These are phyloP conservation scores for Sphaeridia pumilis DNA, from an alignment of 2,888 invertebrate species.

Conservation along the genomic window DNA sequence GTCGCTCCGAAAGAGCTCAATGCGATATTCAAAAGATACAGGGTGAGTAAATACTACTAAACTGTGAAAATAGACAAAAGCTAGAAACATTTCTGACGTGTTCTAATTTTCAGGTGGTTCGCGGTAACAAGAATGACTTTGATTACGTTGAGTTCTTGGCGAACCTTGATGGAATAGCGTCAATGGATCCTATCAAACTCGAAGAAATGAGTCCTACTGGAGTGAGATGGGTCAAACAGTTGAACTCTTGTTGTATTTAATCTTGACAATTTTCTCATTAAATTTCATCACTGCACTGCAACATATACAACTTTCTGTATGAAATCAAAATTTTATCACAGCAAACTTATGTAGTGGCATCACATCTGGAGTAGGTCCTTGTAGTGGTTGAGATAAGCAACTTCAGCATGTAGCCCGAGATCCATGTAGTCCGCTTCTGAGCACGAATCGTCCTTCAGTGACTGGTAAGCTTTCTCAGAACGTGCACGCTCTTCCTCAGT, in stretches of 20 bases:
- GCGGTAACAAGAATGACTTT: conserved; percentile 30
- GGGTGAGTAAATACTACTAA: conserved; percentile 16
- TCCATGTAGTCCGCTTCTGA: conserved; percentile 63
- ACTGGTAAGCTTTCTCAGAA: conserved; percentile 48
- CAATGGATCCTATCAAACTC: conserved; percentile 28
- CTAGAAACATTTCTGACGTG: too few relatives aligned
- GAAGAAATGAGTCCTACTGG: conserved; percentile 34
- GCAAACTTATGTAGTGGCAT: background rate
- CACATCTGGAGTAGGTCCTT: conserved; percentile 34
- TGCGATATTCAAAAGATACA: conserved; percentile 31
- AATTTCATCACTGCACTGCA: background rate
- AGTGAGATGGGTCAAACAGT: conserved; percentile 32
- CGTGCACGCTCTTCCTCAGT: conserved; percentile 35
- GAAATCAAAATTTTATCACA: background rate
- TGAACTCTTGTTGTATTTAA: conserved; percentile 19
- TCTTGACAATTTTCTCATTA: background rate
- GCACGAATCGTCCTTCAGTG: conserved; percentile 49
- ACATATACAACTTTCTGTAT: background rate
- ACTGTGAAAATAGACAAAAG: too few relatives aligned
- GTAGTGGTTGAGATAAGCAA: conserved; percentile 55
- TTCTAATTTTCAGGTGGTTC: conserved; percentile 23
- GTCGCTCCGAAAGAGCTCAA: conserved; percentile 29
- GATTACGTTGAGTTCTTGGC: conserved; percentile 33
- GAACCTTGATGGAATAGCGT: conserved; percentile 27
- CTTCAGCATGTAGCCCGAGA: conserved; percentile 56